phyloP scores from a whole-genome alignment of 2,113 vertebrate genomes.

The Cryptotis parvus region DNA sequence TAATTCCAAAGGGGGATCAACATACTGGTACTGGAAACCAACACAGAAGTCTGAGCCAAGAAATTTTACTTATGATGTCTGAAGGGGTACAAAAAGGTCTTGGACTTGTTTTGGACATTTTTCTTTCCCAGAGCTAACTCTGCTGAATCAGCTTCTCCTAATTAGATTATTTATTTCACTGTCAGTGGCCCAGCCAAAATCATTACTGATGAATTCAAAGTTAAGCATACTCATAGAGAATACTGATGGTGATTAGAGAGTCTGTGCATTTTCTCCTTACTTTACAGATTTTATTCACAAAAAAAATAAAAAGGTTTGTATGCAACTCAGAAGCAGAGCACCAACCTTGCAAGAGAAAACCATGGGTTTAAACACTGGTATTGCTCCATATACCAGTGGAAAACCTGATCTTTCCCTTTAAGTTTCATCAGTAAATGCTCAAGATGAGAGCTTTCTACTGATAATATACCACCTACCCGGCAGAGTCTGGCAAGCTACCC shows the following conservation, averaged over 20 bases:
- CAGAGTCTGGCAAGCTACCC: too few relatives aligned
- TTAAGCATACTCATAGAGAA: constrained; percentile 45
- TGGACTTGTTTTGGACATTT: not conserved
- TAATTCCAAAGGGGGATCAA: not conserved
- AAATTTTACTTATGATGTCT: constrained; percentile 38
- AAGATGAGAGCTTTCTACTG: too few relatives aligned
- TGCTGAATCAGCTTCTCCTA: constrained; percentile 53
- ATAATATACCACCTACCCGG: too few relatives aligned
- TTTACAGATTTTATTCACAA: not conserved
- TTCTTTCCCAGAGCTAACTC: constrained; percentile 27
- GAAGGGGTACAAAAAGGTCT: constrained; percentile 57
- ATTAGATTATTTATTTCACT: constrained; percentile 61
- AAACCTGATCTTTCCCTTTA: too few relatives aligned
- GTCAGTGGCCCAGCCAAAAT: constrained; percentile 22
- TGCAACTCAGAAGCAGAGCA: too few relatives aligned
- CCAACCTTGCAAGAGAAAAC: too few relatives aligned
- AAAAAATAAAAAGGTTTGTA: too few relatives aligned
- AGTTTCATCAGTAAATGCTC: too few relatives aligned
- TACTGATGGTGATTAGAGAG: constrained; percentile 35
- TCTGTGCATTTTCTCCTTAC: not conserved
- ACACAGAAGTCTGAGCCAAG: not conserved
- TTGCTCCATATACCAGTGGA: too few relatives aligned
- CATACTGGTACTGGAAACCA: not conserved
- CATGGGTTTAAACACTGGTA: too few relatives aligned
- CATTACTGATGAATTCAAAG: constrained; percentile 23